A percentile compares a stretch with the other conserved stretches of the same genome.
phyloP scores from a whole-genome alignment of 2,113 vertebrate species.

The Geococcyx californianus region DNA sequence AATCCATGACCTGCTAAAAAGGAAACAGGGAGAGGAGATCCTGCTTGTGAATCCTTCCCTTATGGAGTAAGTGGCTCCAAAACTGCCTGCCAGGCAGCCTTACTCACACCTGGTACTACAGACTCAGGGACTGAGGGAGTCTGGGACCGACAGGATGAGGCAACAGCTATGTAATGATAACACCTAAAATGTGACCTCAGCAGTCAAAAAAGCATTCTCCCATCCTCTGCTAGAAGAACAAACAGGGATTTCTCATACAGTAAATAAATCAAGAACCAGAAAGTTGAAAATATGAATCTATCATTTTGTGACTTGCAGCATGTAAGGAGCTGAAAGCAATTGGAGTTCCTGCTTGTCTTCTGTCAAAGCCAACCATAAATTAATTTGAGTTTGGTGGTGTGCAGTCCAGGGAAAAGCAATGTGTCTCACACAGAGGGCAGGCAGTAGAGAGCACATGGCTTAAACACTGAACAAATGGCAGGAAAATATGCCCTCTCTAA shows the following conservation, averaged over 20 bases:
- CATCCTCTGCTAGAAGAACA: not conserved
- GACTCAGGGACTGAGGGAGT: not conserved
- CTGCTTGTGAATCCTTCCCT: not conserved
- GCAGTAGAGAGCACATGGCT: rapidly evolving
- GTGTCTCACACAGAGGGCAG: not conserved
- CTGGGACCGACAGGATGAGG: not conserved
- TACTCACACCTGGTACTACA: not conserved
- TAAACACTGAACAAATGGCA: not conserved
- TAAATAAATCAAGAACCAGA: not conserved
- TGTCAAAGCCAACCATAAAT: not conserved
- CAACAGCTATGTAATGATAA: not conserved
- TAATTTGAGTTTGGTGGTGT: not conserved
- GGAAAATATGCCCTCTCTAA: not conserved
- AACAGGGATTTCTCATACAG: not conserved
- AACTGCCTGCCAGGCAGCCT: not conserved
- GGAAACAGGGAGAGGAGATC: rapidly evolving
- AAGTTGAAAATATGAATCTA: not conserved
- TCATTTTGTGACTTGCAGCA: not conserved
- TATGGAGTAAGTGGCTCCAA: not conserved
- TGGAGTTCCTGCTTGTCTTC: not conserved
- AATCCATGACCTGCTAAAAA: not conserved
- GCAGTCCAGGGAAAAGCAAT: not conserved
- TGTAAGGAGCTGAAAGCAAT: not conserved
- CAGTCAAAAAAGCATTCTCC: not conserved
- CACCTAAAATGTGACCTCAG: not conserved